Conservation (phyloP, 2,797 vertebrate species). For the Crypturellus tataupa region DNA sequence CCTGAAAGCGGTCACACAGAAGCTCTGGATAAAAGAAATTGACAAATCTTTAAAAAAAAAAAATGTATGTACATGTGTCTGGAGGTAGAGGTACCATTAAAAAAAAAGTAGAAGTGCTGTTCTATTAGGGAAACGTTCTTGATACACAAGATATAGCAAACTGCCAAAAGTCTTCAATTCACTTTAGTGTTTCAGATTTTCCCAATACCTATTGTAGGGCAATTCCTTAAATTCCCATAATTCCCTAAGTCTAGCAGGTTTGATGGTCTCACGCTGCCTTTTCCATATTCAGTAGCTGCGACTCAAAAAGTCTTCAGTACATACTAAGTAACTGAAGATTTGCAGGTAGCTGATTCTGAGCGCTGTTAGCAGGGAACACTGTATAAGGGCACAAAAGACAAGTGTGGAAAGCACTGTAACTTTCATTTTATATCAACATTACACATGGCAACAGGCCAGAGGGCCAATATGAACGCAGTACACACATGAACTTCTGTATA, state of each 20-base stretch:
- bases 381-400: neutral
- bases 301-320: neutral
- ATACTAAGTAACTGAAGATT: accelerated
- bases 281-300: neutral
- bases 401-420: neutral
- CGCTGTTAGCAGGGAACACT: neutral
- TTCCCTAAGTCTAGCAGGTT: neutral
- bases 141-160: neutral
- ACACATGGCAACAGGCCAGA: neutral
- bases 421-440: neutral
- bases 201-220: neutral
- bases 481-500: neutral
- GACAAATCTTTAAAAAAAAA: neutral
- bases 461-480: neutral
- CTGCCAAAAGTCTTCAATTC: neutral
- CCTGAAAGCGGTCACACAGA: neutral
- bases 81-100: neutral
- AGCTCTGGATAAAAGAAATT: accelerated
- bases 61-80: neutral
- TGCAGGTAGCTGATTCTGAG: neutral
- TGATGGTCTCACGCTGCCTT: neutral
- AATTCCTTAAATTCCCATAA: neutral
- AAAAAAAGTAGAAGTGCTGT: accelerated
- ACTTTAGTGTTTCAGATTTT: neutral
- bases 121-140: neutral